Conservation (phyloP, 2,888 invertebrate species). For the Dysmachus trigonus region DNA sequence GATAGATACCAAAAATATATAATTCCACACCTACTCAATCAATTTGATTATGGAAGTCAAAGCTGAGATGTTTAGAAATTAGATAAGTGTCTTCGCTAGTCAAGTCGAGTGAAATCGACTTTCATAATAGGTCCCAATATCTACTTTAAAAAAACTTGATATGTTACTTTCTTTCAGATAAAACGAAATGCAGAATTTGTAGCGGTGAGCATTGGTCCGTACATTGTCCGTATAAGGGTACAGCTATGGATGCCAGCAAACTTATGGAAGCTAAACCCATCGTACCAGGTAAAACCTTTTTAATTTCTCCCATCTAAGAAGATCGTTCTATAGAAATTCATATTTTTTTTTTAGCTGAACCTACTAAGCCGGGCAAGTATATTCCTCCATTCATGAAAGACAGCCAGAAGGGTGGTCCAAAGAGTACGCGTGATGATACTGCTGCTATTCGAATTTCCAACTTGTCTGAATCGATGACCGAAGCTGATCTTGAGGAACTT, state of each 20-base stretch:
- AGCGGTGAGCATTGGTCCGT: conserved; percentile 98
- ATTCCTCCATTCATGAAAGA: conserved; percentile 91
- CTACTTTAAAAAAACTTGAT: background rate
- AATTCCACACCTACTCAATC: no score
- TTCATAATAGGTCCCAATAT: no score
- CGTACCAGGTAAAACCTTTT: conserved; percentile 56
- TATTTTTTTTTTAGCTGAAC: conserved; percentile 23
- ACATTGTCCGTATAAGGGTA: conserved; percentile 97
- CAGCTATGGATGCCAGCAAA: conserved; percentile 76
- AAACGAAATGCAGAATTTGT: conserved; percentile 85
- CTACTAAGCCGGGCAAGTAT: conserved; percentile 70
- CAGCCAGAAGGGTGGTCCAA: conserved; percentile 79
- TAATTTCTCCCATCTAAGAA: conserved; percentile 55
- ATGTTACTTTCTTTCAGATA: conserved; percentile 52
- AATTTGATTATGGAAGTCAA: no score
- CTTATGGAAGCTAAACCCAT: conserved; percentile 68
- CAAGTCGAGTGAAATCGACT: no score
- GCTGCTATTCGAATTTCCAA: conserved; percentile 97
- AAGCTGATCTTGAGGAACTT: conserved; percentile 93
- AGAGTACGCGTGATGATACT: conserved; percentile 77
- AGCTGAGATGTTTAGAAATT: no score
- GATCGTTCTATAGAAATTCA: background rate
- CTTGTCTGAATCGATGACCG: conserved; percentile 93
- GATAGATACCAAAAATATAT: no score
- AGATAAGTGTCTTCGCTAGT: no score